phyloP scores from a whole-genome alignment of 1,140 invertebrate species.

The Atopsyche davidsoni region DNA sequence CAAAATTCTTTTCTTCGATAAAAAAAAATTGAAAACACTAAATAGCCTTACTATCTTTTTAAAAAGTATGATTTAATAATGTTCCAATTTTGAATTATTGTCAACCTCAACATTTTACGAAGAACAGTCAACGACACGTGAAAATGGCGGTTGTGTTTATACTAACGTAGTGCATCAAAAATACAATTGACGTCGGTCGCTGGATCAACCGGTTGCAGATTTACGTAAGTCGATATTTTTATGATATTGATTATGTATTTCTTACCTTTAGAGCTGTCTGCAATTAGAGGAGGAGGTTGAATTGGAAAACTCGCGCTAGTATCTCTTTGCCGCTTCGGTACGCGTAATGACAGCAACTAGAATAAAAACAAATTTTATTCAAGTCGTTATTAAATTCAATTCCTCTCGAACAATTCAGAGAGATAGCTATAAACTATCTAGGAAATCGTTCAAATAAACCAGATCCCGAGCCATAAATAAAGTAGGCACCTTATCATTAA shows the following conservation, averaged over 20 bases:
- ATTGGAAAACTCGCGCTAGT: slow-evolving; percentile 34
- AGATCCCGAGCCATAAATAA: slow-evolving; percentile 26
- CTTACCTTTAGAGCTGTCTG: slow-evolving; percentile 49
- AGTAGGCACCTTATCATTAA: slow-evolving; percentile 21
- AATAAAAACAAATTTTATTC: slow-evolving; percentile 34
- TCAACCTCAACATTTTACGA: no score
- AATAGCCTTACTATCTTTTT: no score
- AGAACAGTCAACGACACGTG: no score
- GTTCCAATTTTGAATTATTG: no score
- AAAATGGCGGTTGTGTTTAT: neutral
- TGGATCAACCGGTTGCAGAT: no score
- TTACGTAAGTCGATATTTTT: no score
- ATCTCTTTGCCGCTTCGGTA: slow-evolving; percentile 45
- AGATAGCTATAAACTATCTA: neutral
- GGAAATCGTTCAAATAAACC: slow-evolving; percentile 12
- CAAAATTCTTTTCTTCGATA: no score
- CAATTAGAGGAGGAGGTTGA: slow-evolving; percentile 50
- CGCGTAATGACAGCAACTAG: slow-evolving; percentile 52
- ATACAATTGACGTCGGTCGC: neutral
- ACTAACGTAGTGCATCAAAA: neutral
- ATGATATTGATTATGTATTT: no score
- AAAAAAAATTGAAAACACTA: no score
- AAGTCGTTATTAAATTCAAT: no score
- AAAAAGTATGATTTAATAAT: no score
- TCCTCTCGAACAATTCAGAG: no score